Percentiles rank a stretch among this genome's conserved stretches.
Evolutionary conservation across 2,113 vertebrate genomes (phyloP).

Genomic region (Pleuronectes platessa): DNA sequence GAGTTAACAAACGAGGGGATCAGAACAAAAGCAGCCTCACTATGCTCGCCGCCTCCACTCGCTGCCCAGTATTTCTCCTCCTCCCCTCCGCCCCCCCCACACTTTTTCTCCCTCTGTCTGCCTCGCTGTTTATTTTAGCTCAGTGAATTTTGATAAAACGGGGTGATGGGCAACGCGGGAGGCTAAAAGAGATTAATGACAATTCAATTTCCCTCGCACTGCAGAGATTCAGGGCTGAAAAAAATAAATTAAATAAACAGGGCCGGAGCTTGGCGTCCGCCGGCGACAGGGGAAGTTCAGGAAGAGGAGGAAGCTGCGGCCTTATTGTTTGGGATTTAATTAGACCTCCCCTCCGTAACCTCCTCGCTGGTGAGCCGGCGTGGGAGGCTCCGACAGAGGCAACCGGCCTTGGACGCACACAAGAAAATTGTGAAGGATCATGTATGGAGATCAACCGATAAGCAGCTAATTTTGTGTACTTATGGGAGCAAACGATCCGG

Average conservation of each 20-base stretch:
- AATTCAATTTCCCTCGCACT: slow-evolving; percentile 68
- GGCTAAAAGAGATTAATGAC: slow-evolving; percentile 73
- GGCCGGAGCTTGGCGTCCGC: slow-evolving; percentile 78
- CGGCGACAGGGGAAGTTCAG: slow-evolving; percentile 84
- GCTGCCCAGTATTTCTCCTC: slow-evolving; percentile 13
- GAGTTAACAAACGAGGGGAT: slow-evolving; percentile 64
- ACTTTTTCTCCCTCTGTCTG: not conserved
- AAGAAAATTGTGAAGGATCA: slow-evolving; percentile 94
- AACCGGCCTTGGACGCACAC: slow-evolving; percentile 83
- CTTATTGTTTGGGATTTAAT: slow-evolving; percentile 94
- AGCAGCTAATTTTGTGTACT: slow-evolving; percentile 98
- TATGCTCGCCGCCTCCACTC: not conserved
- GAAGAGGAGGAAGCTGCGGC: slow-evolving; percentile 83
- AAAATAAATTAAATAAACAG: slow-evolving; percentile 54
- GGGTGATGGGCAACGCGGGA: slow-evolving; percentile 32
- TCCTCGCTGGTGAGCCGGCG: too few relatives aligned
- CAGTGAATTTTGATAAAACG: slow-evolving; percentile 63
- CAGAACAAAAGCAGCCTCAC: slow-evolving; percentile 27
- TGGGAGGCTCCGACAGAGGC: slow-evolving; percentile 75
- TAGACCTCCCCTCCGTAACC: slow-evolving; percentile 75
- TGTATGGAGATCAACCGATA: slow-evolving; percentile 98
- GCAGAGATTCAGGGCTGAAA: slow-evolving; percentile 77
- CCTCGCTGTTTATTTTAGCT: slow-evolving; percentile 69
- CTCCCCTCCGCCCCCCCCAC: not conserved
- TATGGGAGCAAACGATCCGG: slow-evolving; percentile 90